Base-by-base conservation (phyloP, 2,888 invertebrate species). In the Glaucopsyche alexis region DNA sequence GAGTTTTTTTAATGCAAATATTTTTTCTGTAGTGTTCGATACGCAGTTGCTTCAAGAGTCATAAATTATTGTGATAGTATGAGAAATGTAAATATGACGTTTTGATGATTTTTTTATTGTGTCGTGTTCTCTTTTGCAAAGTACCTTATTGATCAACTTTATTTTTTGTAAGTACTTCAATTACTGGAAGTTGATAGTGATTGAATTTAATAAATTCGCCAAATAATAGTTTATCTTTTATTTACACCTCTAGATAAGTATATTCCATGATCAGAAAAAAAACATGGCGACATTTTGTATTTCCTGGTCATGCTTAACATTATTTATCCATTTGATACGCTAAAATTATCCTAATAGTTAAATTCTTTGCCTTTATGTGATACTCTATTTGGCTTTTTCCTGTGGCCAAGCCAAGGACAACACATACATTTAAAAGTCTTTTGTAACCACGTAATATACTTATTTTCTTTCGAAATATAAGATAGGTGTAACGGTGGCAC, bases 151-250 rank as follows among this genome's bases (percentile, higher is more conserved):
- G 79, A 84, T 83, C 85, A 86, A 84, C 81, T 87, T 88, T 86
- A 87, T 87, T 87, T 87, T 87, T 80, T 85, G 79, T 87, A 87
- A 86, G 84, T 89, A 90, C 87, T 91, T 90, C 90, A 86, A 89
- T 87, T 88, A 87, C 88, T 89, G 87, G 89, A 89, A 90, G 90
- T 89, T 84, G 78, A 85, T 85, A 86, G 90, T 88, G 88, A 92
- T 91, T 91, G 92, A 93, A 93, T 91, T 91, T 90, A 93, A 92
- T 93, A 92, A 93, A 93, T 92, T 93, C 92, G 85, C 89, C 85
- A 88, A 87, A 82, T 80, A 78, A 86, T 85, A 49, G 83, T 78
- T 77, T 72, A 82, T 77, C 83, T 90, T 89, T 91, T 82, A 86
- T 87, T 89, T 84, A 74, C 74, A 76, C 60, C 60, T 55, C 8